These are phyloP conservation scores for Thomomys bottae DNA, from an alignment of 2,113 vertebrate genomes.

Conservation along the genomic window DNA sequence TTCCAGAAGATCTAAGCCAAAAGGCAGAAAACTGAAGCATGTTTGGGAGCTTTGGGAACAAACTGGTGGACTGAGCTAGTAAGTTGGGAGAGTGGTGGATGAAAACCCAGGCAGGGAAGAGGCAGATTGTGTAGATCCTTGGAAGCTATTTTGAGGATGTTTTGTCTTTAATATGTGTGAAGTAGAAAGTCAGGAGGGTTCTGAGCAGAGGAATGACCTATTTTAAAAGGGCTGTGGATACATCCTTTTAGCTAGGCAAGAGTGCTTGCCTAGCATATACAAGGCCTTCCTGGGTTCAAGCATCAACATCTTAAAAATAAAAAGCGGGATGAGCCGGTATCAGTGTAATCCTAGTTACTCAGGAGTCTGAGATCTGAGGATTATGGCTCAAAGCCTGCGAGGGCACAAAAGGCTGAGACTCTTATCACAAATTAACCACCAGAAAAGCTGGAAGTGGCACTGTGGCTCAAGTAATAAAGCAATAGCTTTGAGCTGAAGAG, in stretches of 20 bases:
- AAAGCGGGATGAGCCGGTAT: no score
- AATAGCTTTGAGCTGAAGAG: no score
- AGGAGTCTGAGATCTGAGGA: no score
- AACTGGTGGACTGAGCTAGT: background rate
- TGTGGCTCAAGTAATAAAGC: no score
- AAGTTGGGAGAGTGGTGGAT: background rate
- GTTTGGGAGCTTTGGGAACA: constrained; percentile 3
- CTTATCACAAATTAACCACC: no score
- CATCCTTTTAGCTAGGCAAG: no score
- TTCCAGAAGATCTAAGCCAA: background rate
- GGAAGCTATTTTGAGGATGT: background rate
- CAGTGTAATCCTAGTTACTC: no score
- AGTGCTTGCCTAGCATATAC: background rate
- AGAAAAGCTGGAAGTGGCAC: no score
- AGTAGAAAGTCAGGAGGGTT: background rate
- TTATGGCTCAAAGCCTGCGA: no score
- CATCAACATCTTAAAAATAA: background rate
- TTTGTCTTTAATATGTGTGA: background rate
- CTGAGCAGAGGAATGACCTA: background rate
- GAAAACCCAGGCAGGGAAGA: background rate
- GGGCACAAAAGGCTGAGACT: no score
- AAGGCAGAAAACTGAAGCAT: background rate
- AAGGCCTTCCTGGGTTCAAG: background rate
- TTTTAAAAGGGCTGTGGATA: constrained; percentile 17
- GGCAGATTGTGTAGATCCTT: background rate